Base-by-base conservation (phyloP, 2,797 vertebrate genomes). In the Acestrorhynchus altus region DNA sequence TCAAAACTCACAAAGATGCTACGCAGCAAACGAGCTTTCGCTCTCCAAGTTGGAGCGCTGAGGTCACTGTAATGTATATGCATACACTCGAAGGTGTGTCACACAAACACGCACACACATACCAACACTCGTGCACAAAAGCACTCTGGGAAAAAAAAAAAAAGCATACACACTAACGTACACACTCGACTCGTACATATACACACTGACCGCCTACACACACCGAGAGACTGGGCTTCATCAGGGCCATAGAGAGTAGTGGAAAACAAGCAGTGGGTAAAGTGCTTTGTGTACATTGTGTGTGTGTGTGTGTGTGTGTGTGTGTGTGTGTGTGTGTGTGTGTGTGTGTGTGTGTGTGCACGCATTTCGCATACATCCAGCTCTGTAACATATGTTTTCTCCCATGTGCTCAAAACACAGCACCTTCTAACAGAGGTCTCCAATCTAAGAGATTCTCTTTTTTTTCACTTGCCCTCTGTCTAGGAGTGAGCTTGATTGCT, bases 181-280 rank as follows among this genome's bases (percentile, higher is more conserved):
- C 61, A 72, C 42, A 63, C 64, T 61, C 35, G 15, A 63, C 61
- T 42, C 49, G 59, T 28, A 75, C 76, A 76, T 51, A 52, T 75
- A 69, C 72, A 63, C 89, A 86, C 82, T 80, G 88, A 83, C 90
- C 93, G 86, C 92, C 88, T 91, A 91, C 91, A 89, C 92, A 89
- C 76, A 57, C 76, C 81, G 87, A 91, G 88, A 87, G 91, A 91
- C 35, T 52, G 40, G 89, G 89, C 90, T 85, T 86, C 82, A 90
- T 92, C 89, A 88, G 88, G 88, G 89, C 89, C 90, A 86, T 85
- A 88, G 89, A 91, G 90, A 77, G 57, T 20, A 79, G 35, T 39
- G 28, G 12, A 52, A 51, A 61, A 65, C 35, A 63, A 72, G 49
- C 54, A 26, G 56, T n/a, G 39, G 63, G 54, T 77, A 61, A 77